These are phyloP conservation scores for Pachyramphus minor DNA, from an alignment of 2,113 vertebrate species.

Conservation along the genomic window DNA sequence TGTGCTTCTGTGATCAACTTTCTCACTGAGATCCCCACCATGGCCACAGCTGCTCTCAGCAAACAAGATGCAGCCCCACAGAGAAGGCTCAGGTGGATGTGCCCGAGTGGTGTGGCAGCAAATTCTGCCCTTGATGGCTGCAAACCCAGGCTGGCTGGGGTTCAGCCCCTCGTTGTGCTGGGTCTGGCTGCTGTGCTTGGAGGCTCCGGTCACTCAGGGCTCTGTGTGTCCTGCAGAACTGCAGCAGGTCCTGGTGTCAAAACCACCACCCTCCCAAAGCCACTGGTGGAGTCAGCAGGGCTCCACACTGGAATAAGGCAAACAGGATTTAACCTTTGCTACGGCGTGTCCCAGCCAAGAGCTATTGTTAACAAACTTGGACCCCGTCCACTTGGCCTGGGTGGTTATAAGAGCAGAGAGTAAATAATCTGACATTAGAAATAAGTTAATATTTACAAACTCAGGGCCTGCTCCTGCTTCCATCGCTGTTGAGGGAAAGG, in stretches of 20 bases:
- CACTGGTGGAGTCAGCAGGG: neutral
- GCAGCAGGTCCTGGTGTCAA: accelerated
- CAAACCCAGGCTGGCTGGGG: neutral
- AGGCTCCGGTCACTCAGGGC: accelerated
- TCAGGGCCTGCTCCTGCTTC: neutral
- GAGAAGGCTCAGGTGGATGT: neutral
- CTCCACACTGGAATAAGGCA: neutral
- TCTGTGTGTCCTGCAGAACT: neutral
- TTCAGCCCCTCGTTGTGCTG: neutral
- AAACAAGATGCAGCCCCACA: accelerated
- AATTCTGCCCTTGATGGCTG: neutral
- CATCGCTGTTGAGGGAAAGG: neutral
- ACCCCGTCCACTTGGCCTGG: neutral
- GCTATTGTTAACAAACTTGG: slow-evolving; percentile 65
- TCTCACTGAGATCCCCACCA: neutral
- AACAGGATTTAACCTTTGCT: slow-evolving; percentile 65
- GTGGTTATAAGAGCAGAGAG: neutral
- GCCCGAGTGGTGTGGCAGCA: neutral
- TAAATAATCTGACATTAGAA: slow-evolving; percentile 42
- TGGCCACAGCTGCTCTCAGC: accelerated
- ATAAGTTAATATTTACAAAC: slow-evolving; percentile 44
- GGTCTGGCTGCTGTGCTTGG: neutral
- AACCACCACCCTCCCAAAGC: neutral
- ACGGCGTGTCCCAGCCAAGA: slow-evolving; percentile 34
- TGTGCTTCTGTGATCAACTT: neutral